Percentiles rank a stretch among this genome's conserved stretches.
phyloP scores from a whole-genome alignment of 1,140 invertebrate genomes.

The Magallana gigas region DNA sequence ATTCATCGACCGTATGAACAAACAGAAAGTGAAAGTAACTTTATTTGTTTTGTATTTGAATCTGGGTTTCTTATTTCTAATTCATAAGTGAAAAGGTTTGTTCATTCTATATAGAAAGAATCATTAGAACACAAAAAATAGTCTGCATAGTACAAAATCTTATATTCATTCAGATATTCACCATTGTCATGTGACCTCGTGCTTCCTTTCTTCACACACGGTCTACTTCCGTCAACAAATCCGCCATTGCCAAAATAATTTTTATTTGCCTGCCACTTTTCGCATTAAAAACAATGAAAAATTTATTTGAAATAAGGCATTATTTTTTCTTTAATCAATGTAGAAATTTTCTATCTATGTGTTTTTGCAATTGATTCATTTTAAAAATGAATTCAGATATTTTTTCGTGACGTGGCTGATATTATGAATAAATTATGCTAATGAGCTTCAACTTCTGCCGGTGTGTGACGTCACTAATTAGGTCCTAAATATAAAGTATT shows the following conservation, averaged over 20 bases:
- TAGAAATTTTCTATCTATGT: neutral
- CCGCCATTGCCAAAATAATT: conserved; percentile 44
- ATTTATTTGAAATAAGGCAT: conserved; percentile 24
- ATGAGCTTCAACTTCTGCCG: conserved; percentile 67
- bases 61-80: neutral
- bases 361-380: conserved; percentile 19
- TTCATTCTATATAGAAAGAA: no score
- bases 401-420: conserved; percentile 53
- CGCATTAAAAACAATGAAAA: conserved; percentile 4
- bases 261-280: conserved; percentile 22
- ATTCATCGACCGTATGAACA: neutral
- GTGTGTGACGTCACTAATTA: conserved; percentile 79
- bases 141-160: neutral
- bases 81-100: no score
- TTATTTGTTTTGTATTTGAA: no score
- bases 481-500: conserved; percentile 79
- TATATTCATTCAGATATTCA: neutral
- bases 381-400: neutral
- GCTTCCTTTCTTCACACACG: conserved; percentile 28
- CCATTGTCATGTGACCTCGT: conserved; percentile 45
- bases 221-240: conserved; percentile 51
- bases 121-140: no score
- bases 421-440: conserved; percentile 78
- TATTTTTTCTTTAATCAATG: conserved; percentile 1
- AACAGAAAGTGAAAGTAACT: conserved; percentile 23